Evolutionary conservation across 2,113 vertebrate genomes (phyloP).

Genomic region (Xenotilapia longispinis): DNA sequence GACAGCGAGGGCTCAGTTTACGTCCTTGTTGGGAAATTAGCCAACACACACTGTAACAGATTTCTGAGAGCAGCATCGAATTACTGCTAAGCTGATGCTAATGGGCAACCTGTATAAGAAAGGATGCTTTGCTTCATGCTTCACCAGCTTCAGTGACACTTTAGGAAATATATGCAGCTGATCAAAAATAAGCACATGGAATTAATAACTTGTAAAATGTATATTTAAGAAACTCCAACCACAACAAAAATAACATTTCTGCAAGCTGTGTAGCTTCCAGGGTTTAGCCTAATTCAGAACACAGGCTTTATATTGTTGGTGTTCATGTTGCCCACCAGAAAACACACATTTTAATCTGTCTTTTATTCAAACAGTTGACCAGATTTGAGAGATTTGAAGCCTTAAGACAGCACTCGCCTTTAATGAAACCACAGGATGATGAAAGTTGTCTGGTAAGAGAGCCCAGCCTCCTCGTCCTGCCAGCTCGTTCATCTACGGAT

Average conservation of each 20-base stretch:
- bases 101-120: neutral
- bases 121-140: neutral
- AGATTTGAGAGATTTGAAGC: conserved; percentile 77
- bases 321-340: neutral
- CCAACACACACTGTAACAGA: neutral
- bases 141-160: neutral
- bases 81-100: neutral
- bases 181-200: neutral
- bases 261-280: neutral
- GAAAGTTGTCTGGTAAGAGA: conserved; percentile 55
- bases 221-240: neutral
- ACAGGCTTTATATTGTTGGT: neutral
- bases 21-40: conserved; percentile 1
- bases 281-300: conserved; percentile 1
- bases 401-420: conserved; percentile 48
- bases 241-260: neutral
- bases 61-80: neutral
- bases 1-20: neutral
- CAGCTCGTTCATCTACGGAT: neutral
- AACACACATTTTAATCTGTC: conserved; percentile 26
- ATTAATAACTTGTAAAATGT: neutral
- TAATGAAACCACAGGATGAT: conserved; percentile 60
- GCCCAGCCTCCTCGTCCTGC: neutral
- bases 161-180: neutral
- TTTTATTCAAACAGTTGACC: conserved; percentile 67